Conservation (phyloP, 2,113 vertebrate genomes). For the Phaethornis superciliosus region DNA sequence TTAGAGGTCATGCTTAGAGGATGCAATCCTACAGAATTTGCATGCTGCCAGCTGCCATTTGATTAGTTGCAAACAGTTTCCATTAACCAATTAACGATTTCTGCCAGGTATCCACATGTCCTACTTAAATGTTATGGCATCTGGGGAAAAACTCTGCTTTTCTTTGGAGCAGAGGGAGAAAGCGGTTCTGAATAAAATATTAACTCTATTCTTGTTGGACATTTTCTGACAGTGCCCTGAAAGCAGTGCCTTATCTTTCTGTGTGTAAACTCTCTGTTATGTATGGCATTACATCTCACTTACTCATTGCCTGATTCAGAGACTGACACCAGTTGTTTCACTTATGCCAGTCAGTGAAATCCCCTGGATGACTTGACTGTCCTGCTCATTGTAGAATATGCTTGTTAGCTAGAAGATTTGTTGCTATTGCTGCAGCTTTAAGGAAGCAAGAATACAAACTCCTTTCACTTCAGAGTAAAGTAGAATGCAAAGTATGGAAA, state of each 20-base stretch:
- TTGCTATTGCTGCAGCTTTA: neutral
- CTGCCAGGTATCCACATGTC: neutral
- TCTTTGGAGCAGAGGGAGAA: neutral
- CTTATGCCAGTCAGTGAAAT: neutral
- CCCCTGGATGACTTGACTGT: neutral
- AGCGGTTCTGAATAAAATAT: neutral
- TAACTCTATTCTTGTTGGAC: neutral
- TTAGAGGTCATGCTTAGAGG: neutral
- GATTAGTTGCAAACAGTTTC: neutral
- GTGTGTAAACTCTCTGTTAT: fast-evolving
- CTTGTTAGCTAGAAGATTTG: neutral
- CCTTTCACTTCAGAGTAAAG: neutral
- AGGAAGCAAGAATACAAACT: neutral
- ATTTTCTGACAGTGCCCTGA: neutral
- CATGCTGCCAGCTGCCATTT: neutral
- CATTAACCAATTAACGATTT: neutral
- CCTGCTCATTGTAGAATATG: neutral
- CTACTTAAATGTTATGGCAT: neutral
- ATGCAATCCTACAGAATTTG: neutral
- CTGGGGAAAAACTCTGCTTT: neutral
- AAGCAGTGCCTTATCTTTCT: neutral
- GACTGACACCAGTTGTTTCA: neutral
- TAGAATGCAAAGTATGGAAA: neutral
- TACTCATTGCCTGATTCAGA: neutral
- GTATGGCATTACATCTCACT: neutral